A percentile compares a stretch with the other conserved stretches of the same genome.
These are phyloP conservation scores for Salmo trutta DNA, from an alignment of 2,797 vertebrate genomes.

Conservation along the genomic window DNA sequence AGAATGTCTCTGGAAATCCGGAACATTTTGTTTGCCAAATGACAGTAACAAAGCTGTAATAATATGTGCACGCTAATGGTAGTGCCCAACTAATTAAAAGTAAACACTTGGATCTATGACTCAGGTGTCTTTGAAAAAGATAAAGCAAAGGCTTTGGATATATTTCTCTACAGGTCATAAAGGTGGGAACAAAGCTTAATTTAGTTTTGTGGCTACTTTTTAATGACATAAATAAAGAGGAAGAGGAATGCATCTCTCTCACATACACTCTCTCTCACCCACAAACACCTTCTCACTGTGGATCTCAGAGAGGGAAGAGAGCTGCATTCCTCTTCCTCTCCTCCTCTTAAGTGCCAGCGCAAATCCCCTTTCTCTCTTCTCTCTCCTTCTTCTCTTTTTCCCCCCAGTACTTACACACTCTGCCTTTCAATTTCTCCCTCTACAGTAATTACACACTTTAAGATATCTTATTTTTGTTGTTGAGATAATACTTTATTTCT, in stretches of 20 bases:
- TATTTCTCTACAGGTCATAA: not conserved
- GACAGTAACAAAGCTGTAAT: not conserved
- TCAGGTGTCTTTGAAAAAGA: slow-evolving; percentile 1
- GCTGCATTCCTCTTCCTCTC: not conserved
- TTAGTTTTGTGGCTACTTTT: not conserved
- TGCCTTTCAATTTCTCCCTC: not conserved
- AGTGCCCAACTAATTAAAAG: slow-evolving; percentile 45
- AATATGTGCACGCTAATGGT: not conserved
- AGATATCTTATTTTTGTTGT: too few relatives aligned
- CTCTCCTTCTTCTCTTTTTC: not conserved
- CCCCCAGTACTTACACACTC: not conserved
- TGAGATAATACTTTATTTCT: not conserved
- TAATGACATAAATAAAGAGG: not conserved
- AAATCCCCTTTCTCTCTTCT: not conserved
- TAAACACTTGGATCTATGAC: slow-evolving; percentile 36
- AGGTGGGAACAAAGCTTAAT: not conserved
- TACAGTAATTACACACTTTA: too few relatives aligned
- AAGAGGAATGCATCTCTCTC: not conserved
- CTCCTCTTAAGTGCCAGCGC: not conserved
- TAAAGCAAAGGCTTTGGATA: slow-evolving; percentile 15
- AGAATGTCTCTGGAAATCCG: not conserved
- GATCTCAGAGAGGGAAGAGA: slow-evolving; percentile 40
- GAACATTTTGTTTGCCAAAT: not conserved
- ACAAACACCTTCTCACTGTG: slow-evolving; percentile 22
- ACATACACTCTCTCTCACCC: not conserved